phyloP scores from a whole-genome alignment of 2,888 invertebrate species.

The Tiliacea citrago region DNA sequence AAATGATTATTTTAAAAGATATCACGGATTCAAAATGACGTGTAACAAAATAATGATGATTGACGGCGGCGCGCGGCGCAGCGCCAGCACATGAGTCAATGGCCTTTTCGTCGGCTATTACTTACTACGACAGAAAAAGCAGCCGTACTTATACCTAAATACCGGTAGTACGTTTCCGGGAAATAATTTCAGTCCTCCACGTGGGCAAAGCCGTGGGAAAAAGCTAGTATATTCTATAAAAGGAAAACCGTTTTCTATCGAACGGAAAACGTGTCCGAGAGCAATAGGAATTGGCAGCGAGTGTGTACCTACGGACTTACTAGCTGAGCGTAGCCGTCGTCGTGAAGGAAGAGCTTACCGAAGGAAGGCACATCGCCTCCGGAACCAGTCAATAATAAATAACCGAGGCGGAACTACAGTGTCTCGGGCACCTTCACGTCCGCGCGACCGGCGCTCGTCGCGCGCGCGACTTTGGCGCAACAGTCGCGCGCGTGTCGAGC shows the following conservation, averaged over 20 bases:
- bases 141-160: too few species aligned
- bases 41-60: too few species aligned
- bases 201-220: too few species aligned
- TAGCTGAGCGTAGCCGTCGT: neutral
- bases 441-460: constrained; percentile 44
- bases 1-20: too few species aligned
- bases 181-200: too few species aligned
- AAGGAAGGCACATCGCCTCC: constrained; percentile 29
- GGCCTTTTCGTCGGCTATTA: too few species aligned
- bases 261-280: constrained; percentile 13
- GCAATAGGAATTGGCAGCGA: constrained; percentile 4
- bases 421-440: constrained; percentile 62
- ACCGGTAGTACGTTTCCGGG: too few species aligned
- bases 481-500: constrained; percentile 39
- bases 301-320: neutral
- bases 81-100: too few species aligned
- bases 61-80: too few species aligned
- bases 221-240: neutral
- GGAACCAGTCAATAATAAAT: constrained; percentile 62
- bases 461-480: constrained; percentile 30
- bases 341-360: constrained; percentile 32
- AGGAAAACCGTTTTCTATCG: constrained; percentile 7
- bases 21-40: too few species aligned
- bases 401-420: constrained; percentile 64
- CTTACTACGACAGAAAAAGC: too few species aligned